Evolutionary conservation across 2,888 invertebrate species (phyloP).

Genomic region (Mesorhabditis spiculigera): DNA sequence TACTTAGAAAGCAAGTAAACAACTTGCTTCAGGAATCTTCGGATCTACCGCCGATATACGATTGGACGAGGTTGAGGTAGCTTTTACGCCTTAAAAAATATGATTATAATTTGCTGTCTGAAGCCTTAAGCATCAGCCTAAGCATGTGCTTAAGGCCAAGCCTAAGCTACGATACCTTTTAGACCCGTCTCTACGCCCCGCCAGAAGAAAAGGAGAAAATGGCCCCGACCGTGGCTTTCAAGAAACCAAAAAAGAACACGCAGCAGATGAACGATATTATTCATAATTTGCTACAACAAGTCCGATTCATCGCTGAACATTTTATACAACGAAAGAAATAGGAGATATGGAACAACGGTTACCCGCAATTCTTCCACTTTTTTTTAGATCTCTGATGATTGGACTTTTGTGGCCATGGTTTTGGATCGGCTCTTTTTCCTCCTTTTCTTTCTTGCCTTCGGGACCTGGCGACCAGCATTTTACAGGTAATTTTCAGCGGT

Average conservation of each 20-base stretch:
- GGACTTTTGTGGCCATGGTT: conserved; percentile 58
- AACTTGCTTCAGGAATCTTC: too few species aligned
- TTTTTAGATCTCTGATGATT: conserved; percentile 55
- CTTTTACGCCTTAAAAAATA: too few species aligned
- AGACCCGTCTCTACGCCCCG: conserved; percentile 8
- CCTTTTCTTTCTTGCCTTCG: too few species aligned
- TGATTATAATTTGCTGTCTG: too few species aligned
- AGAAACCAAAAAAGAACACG: conserved; percentile 32
- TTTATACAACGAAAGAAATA: conserved; percentile 57
- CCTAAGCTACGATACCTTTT: too few species aligned
- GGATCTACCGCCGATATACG: not conserved
- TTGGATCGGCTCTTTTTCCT: conserved; percentile 43
- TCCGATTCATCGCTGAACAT: conserved; percentile 55
- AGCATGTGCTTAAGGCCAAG: too few species aligned
- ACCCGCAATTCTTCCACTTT: not conserved
- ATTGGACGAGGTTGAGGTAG: not conserved
- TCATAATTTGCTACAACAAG: conserved; percentile 50
- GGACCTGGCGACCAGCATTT: too few species aligned
- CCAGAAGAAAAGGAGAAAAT: conserved; percentile 19
- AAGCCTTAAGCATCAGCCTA: too few species aligned
- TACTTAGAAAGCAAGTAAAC: conserved; percentile 6
- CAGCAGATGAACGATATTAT: conserved; percentile 48
- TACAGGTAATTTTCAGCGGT: too few species aligned
- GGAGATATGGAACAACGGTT: too few species aligned
- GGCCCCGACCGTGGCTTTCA: conserved; percentile 38